These are phyloP conservation scores for Nomada fucata DNA, from an alignment of 2,888 invertebrate genomes.

Conservation along the genomic window DNA sequence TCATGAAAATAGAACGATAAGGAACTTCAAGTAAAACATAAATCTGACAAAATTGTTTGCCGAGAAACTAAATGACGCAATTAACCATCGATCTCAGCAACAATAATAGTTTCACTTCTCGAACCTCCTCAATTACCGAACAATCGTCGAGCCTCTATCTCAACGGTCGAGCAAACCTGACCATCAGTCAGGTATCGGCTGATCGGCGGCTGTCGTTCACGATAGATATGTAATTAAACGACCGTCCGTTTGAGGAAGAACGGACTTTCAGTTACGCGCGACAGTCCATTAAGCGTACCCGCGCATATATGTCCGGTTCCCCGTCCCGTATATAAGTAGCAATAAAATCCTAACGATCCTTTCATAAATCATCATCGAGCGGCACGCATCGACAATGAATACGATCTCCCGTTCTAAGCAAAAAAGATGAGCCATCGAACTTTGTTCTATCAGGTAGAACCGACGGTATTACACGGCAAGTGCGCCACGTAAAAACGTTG, in stretches of 20 bases:
- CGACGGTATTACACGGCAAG: conserved; percentile 58
- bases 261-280: conserved; percentile 22
- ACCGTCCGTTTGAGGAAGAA: conserved; percentile 19
- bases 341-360: conserved; percentile 57
- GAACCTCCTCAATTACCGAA: no score
- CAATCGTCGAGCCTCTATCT: no score
- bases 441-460: conserved; percentile 38
- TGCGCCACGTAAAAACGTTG: conserved; percentile 60
- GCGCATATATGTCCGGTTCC: not conserved
- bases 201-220: conserved; percentile 18
- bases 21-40: no score
- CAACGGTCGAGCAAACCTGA: no score
- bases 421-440: conserved; percentile 19
- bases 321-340: conserved; percentile 23
- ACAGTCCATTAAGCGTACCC: conserved; percentile 41
- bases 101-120: not conserved
- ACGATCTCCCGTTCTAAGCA: conserved; percentile 18
- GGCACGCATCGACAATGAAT: conserved; percentile 32
- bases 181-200: no score
- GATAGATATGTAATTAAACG: conserved; percentile 52
- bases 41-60: no score
- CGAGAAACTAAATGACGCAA: no score
- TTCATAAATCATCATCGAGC: conserved; percentile 52
- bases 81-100: no score
- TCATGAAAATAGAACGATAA: no score